Conservation (phyloP, 64 coral and sea anemone species). For the Montipora foliosa region DNA sequence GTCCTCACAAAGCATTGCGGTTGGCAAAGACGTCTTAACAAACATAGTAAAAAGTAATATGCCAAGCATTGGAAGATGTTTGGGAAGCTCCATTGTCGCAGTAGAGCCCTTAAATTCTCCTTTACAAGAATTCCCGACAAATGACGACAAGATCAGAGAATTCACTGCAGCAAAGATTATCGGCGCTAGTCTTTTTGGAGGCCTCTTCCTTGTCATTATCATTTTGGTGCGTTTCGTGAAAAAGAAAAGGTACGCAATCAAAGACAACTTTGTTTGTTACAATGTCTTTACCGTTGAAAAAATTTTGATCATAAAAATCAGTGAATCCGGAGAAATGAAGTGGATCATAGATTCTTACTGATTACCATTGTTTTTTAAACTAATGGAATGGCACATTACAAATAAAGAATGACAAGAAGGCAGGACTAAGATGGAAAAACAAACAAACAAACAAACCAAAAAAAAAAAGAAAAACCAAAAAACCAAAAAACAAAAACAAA, state of each 20-base stretch:
- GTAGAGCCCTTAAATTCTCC: not conserved
- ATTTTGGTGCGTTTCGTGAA: not conserved
- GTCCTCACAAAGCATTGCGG: not conserved
- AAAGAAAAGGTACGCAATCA: not conserved
- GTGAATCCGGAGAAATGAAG: too few relatives aligned
- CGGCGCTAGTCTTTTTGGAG: not conserved
- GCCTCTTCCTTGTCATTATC: not conserved
- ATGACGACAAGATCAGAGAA: not conserved
- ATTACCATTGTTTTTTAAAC: too few relatives aligned
- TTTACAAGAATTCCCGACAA: not conserved
- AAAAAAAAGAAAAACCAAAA: too few relatives aligned
- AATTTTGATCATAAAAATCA: too few relatives aligned
- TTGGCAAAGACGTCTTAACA: not conserved
- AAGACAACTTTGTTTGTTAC: too few relatives aligned
- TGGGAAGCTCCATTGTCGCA: not conserved
- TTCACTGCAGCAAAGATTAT: not conserved
- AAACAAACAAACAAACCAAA: too few relatives aligned
- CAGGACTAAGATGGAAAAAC: too few relatives aligned
- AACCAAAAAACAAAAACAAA: too few relatives aligned
- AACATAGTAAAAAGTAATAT: not conserved
- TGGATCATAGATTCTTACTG: too few relatives aligned
- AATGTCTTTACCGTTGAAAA: too few relatives aligned
- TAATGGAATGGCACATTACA: too few relatives aligned
- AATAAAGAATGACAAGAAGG: too few relatives aligned
- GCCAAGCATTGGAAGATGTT: not conserved